These are phyloP conservation scores for Drosophila paracracens DNA, from an alignment of 2,888 invertebrate species.

Conservation along the genomic window DNA sequence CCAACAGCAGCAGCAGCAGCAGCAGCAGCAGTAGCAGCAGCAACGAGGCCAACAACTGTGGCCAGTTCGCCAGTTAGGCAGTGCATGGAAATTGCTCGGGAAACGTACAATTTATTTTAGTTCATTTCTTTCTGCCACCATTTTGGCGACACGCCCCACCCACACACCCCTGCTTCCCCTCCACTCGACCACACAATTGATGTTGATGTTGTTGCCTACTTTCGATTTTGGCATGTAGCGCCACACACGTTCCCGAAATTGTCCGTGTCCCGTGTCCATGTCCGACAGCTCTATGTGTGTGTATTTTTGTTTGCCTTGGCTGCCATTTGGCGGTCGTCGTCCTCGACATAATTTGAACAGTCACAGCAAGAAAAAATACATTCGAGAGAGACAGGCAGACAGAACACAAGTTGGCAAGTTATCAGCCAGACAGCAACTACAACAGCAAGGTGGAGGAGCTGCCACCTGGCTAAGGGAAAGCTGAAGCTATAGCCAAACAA, in stretches of 20 bases:
- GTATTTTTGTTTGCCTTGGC: constrained; percentile 58
- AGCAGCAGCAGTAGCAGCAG: constrained; percentile 30
- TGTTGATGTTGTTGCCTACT: constrained; percentile 74
- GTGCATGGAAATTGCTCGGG: constrained; percentile 77
- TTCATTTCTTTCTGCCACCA: constrained; percentile 77
- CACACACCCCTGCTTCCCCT: neutral
- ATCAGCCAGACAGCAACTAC: constrained; percentile 64
- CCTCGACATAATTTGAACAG: constrained; percentile 75
- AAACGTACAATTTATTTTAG: constrained; percentile 81
- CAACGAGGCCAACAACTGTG: constrained; percentile 49
- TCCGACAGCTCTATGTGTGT: constrained; percentile 24
- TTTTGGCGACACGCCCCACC: constrained; percentile 55
- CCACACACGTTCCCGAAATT: constrained; percentile 70
- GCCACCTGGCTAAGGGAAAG: constrained; percentile 62
- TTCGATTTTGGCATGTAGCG: constrained; percentile 79
- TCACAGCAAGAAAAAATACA: constrained; percentile 14
- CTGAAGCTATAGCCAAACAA: constrained; percentile 59
- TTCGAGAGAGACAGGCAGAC: constrained; percentile 13
- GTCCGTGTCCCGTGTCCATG: constrained; percentile 48
- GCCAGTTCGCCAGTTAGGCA: constrained; percentile 28
- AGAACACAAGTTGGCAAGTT: constrained; percentile 71
- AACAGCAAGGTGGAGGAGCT: constrained; percentile 9
- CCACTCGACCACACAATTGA: constrained; percentile 46
- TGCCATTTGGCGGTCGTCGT: constrained; percentile 78
- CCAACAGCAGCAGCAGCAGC: constrained; percentile 55